Conservation (phyloP, 2,113 vertebrate species). For the Tachycineta bicolor region DNA sequence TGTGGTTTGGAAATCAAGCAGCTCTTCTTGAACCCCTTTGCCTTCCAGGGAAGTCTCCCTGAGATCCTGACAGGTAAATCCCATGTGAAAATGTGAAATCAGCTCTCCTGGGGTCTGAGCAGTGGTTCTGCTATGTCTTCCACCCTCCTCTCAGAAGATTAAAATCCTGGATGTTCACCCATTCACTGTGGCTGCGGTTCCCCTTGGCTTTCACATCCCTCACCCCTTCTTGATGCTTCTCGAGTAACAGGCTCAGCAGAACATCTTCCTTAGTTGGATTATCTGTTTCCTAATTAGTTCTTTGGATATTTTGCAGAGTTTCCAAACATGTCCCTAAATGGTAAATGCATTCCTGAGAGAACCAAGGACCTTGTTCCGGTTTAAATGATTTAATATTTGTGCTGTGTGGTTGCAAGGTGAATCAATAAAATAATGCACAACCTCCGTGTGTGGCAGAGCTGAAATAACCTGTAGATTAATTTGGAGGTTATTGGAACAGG, state of each 20-base stretch:
- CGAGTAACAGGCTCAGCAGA: background rate
- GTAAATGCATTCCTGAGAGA: background rate
- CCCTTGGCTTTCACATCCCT: background rate
- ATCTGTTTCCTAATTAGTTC: background rate
- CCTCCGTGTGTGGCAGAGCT: background rate
- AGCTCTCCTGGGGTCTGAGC: background rate
- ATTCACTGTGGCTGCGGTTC: background rate
- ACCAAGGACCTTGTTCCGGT: slow-evolving; percentile 41
- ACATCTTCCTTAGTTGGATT: background rate
- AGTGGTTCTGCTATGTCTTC: background rate
- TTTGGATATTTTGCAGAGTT: background rate
- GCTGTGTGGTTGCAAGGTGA: slow-evolving; percentile 21
- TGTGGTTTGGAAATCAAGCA: background rate
- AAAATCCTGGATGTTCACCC: background rate
- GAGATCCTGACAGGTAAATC: background rate
- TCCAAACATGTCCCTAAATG: background rate
- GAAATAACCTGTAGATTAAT: slow-evolving; percentile 42
- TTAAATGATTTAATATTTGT: slow-evolving; percentile 34
- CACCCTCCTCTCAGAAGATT: background rate
- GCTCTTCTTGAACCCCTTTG: background rate
- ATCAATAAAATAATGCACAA: background rate
- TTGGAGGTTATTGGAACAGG: slow-evolving; percentile 45
- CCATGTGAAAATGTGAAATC: background rate
- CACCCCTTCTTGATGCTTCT: background rate
- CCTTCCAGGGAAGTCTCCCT: background rate